Conservation (phyloP, 2,797 vertebrate species). For the Cuculus canorus region DNA sequence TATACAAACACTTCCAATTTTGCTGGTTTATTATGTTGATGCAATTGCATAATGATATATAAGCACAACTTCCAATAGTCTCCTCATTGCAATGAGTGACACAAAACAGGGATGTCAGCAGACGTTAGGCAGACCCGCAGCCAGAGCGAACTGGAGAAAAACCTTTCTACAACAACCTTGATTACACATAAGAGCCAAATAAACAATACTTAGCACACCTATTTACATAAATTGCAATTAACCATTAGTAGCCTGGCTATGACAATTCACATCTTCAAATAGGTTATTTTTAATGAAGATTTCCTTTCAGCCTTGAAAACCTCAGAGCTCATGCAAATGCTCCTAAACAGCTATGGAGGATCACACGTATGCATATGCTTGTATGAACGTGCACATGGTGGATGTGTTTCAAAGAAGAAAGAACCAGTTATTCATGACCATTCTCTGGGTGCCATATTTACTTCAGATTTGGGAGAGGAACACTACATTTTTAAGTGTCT, state of each 20-base stretch:
- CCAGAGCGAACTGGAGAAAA: slow-evolving; percentile 18
- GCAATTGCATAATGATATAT: neutral
- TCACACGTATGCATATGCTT: neutral
- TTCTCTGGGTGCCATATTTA: neutral
- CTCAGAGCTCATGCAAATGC: neutral
- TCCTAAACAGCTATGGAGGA: neutral
- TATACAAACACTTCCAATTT: neutral
- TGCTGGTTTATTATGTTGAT: slow-evolving; percentile 1
- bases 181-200: slow-evolving; percentile 11
- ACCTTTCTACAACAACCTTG: slow-evolving; percentile 33
- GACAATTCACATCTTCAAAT: neutral
- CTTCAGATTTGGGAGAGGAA: neutral
- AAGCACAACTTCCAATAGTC: neutral
- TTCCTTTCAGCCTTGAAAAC: neutral
- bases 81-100: neutral
- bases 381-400: neutral
- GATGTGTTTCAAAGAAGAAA: neutral
- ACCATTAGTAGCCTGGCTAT: neutral
- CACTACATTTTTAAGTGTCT: neutral
- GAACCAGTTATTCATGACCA: neutral
- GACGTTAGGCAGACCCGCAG: slow-evolving; percentile 12
- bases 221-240: neutral
- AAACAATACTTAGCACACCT: slow-evolving; percentile 26
- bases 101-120: slow-evolving; percentile 18
- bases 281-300: neutral